phyloP scores from a whole-genome alignment of 2,888 invertebrate species.

The Tricholauxania praeusta region DNA sequence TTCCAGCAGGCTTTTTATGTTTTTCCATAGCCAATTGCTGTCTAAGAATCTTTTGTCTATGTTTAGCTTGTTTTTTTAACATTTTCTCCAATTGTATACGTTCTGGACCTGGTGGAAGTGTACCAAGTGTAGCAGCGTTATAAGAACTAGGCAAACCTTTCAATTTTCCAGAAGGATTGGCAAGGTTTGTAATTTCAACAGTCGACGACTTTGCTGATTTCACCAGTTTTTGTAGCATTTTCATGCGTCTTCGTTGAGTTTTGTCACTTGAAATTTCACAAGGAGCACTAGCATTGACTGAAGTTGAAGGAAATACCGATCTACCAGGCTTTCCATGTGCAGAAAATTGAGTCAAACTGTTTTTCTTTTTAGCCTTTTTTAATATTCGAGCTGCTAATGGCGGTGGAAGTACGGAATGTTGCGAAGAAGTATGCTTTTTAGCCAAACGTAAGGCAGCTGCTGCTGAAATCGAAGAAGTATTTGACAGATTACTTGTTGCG shows the following conservation, averaged over 20 bases:
- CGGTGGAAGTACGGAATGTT: conserved; percentile 10
- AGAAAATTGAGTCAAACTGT: not conserved
- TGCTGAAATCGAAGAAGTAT: not conserved
- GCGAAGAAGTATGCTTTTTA: conserved; percentile 17
- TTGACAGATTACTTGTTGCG: not conserved
- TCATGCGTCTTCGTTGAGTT: conserved; percentile 57
- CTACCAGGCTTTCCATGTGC: conserved; percentile 3
- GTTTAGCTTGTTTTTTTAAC: conserved; percentile 57
- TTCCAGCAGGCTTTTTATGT: not conserved
- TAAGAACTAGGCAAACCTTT: conserved; percentile 32
- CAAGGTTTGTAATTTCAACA: conserved; percentile 36
- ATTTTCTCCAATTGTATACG: conserved; percentile 54
- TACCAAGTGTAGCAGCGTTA: conserved; percentile 40
- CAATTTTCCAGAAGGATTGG: conserved; percentile 41
- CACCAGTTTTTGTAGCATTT: conserved; percentile 57
- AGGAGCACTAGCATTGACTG: not conserved
- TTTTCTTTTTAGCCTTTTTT: conserved; percentile 37
- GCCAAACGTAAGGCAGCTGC: conserved; percentile 16
- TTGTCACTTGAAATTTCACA: conserved; percentile 51
- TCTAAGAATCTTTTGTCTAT: conserved; percentile 53
- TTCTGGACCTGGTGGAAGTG: conserved; percentile 46
- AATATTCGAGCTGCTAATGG: conserved; percentile 26
- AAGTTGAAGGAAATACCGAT: not conserved
- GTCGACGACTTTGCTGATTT: conserved; percentile 43
- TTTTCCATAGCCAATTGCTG: conserved; percentile 40